These are phyloP conservation scores for Pogonomyrmex barbatus DNA, from an alignment of 1,140 invertebrate genomes.

Conservation along the genomic window DNA sequence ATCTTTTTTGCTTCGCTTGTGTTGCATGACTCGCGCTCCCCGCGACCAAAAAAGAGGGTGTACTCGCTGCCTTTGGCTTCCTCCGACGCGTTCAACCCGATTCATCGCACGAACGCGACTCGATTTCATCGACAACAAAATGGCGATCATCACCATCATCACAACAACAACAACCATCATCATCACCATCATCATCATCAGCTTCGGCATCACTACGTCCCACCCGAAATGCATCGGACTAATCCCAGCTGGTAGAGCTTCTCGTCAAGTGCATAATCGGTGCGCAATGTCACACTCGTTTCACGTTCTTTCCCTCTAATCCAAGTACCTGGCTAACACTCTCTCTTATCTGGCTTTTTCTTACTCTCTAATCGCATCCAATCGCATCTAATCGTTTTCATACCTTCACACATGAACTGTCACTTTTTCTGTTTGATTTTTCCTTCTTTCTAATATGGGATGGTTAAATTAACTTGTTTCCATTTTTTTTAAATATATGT, in stretches of 20 bases:
- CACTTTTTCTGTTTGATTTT: slow-evolving; percentile 14
- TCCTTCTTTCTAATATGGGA: not conserved
- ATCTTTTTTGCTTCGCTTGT: slow-evolving; percentile 85
- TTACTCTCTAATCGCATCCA: slow-evolving; percentile 50
- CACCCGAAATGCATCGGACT: slow-evolving; percentile 84
- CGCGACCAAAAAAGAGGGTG: slow-evolving; percentile 84
- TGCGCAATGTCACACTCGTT: slow-evolving; percentile 68
- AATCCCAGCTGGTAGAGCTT: slow-evolving; percentile 83
- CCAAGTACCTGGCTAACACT: slow-evolving; percentile 76
- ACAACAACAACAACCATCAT: slow-evolving; percentile 70
- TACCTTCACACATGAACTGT: slow-evolving; percentile 26
- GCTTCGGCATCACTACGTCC: slow-evolving; percentile 80
- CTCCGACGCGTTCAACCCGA: slow-evolving; percentile 83
- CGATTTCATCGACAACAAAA: slow-evolving; percentile 83
- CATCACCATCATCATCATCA: slow-evolving; percentile 74
- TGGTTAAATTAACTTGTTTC: slow-evolving; percentile 9
- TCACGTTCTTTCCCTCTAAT: slow-evolving; percentile 69
- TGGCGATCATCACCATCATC: slow-evolving; percentile 82
- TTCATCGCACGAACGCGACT: slow-evolving; percentile 84
- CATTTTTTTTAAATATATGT: not conserved
- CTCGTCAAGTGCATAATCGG: slow-evolving; percentile 57
- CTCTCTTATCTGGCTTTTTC: slow-evolving; percentile 47
- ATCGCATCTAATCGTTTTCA: too few species aligned
- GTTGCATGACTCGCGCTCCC: slow-evolving; percentile 84
- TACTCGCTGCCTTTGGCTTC: slow-evolving; percentile 87